Percentiles rank a stretch among this genome's conserved stretches.
These are phyloP conservation scores for Sisyra nigra DNA, from an alignment of 2,888 invertebrate species.

Conservation along the genomic window DNA sequence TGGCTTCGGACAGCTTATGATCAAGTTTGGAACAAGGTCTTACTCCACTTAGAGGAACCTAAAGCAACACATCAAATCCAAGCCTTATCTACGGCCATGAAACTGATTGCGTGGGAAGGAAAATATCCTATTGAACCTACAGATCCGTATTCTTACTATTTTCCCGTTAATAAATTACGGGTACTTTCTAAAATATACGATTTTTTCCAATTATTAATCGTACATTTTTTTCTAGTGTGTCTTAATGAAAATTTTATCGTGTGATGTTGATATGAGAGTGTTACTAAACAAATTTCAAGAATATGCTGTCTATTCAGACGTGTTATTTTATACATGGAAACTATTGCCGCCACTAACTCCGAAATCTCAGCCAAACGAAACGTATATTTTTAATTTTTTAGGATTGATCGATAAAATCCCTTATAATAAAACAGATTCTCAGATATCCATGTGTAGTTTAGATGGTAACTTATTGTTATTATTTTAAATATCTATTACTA, in stretches of 20 bases:
- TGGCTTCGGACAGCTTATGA: slow-evolving; percentile 60
- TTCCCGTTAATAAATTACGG: slow-evolving; percentile 51
- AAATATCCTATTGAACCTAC: slow-evolving; percentile 41
- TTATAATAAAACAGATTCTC: slow-evolving; percentile 25
- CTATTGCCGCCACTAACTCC: slow-evolving; percentile 38
- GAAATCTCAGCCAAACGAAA: slow-evolving; percentile 32
- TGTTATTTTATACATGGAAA: slow-evolving; percentile 56
- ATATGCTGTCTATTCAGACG: slow-evolving; percentile 56
- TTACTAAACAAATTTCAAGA: slow-evolving; percentile 57
- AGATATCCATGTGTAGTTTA: slow-evolving; percentile 23
- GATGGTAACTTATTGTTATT: slow-evolving; percentile 22
- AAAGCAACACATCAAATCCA: slow-evolving; percentile 13
- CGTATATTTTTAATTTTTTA: slow-evolving; percentile 44
- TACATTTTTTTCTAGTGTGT: slow-evolving; percentile 29
- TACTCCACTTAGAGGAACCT: slow-evolving; percentile 34
- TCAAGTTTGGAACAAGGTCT: slow-evolving; percentile 38
- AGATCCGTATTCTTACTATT: slow-evolving; percentile 34
- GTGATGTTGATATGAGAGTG: slow-evolving; percentile 39
- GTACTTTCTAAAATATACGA: slow-evolving; percentile 18
- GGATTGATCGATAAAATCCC: slow-evolving; percentile 41
- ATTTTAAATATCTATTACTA: slow-evolving; percentile 4
- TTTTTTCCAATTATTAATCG: slow-evolving; percentile 5
- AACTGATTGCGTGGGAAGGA: slow-evolving; percentile 55
- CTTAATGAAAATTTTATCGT: slow-evolving; percentile 44
- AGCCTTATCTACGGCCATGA: slow-evolving; percentile 56